Conservation (phyloP, 2,113 vertebrate genomes). For the Dromaius novaehollandiae region DNA sequence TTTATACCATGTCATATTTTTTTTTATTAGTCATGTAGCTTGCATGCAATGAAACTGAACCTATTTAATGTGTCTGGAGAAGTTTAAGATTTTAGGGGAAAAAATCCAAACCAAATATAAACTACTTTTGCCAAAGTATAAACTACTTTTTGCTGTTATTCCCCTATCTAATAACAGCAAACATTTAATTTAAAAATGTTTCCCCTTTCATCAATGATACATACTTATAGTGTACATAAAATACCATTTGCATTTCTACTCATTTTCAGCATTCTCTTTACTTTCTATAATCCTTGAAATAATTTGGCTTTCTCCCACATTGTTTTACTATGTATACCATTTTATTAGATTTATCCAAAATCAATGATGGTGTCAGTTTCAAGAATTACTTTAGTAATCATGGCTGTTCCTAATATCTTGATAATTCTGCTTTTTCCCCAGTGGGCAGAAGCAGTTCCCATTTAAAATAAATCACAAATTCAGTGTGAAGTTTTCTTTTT, state of each 20-base stretch:
- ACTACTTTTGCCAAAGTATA: not conserved
- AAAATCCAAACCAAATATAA: not conserved
- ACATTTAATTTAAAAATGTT: not conserved
- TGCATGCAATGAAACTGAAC: not conserved
- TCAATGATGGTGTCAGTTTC: not conserved
- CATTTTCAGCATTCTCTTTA: not conserved
- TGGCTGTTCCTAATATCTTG: not conserved
- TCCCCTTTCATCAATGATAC: not conserved
- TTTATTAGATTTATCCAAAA: not conserved
- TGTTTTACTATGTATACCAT: not conserved
- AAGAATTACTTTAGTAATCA: not conserved
- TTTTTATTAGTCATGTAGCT: not conserved
- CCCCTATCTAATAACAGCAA: not conserved
- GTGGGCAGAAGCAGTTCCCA: not conserved
- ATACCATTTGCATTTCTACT: not conserved
- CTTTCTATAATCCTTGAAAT: not conserved
- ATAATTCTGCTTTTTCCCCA: not conserved
- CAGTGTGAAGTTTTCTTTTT: not conserved
- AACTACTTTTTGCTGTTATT: not conserved
- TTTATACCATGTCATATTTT: not conserved
- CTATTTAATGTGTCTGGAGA: not conserved
- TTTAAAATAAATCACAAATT: not conserved
- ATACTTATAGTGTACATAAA: not conserved
- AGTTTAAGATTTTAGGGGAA: not conserved
- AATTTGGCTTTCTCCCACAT: not conserved